These are phyloP conservation scores for Horisme vitalbata DNA, from an alignment of 2,888 invertebrate genomes.

Conservation along the genomic window DNA sequence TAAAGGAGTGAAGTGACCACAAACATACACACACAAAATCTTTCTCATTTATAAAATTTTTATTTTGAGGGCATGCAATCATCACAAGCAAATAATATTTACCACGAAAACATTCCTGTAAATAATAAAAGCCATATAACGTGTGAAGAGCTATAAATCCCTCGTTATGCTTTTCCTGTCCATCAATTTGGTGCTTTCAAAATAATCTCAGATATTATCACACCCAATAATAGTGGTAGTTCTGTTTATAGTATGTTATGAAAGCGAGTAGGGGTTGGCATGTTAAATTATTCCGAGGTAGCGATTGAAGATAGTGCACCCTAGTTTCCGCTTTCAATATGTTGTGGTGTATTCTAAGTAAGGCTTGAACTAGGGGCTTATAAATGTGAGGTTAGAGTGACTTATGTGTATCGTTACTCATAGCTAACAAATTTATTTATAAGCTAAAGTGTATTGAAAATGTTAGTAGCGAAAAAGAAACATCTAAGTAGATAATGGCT, in stretches of 20 bases:
- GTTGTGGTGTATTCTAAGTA: constrained; percentile 24
- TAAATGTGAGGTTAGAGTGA: constrained; percentile 18
- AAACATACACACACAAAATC: too few species aligned
- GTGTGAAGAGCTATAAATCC: constrained; percentile 13
- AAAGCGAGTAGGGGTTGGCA: constrained; percentile 36
- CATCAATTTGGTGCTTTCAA: constrained; percentile 13
- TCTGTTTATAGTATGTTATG: constrained; percentile 44
- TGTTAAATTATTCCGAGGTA: constrained; percentile 46
- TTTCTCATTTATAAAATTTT: too few species aligned
- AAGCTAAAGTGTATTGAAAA: neutral
- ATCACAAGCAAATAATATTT: too few species aligned
- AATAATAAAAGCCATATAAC: neutral
- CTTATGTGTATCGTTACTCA: constrained; percentile 8
- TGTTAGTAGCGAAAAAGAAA: too few species aligned
- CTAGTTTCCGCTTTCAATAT: constrained; percentile 39
- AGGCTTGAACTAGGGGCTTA: constrained; percentile 11
- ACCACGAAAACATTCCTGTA: neutral
- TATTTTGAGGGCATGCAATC: too few species aligned
- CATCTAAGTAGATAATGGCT: too few species aligned
- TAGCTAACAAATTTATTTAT: constrained; percentile 3
- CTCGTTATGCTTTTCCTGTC: constrained; percentile 3
- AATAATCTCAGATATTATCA: constrained; percentile 43
- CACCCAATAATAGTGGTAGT: constrained; percentile 25
- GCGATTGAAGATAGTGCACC: constrained; percentile 39
- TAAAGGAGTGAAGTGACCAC: too few species aligned